A percentile compares a stretch with the other conserved stretches of the same genome.
Evolutionary conservation across 2,797 vertebrate species (phyloP).

Genomic region (Macroramphosus scolopax): DNA sequence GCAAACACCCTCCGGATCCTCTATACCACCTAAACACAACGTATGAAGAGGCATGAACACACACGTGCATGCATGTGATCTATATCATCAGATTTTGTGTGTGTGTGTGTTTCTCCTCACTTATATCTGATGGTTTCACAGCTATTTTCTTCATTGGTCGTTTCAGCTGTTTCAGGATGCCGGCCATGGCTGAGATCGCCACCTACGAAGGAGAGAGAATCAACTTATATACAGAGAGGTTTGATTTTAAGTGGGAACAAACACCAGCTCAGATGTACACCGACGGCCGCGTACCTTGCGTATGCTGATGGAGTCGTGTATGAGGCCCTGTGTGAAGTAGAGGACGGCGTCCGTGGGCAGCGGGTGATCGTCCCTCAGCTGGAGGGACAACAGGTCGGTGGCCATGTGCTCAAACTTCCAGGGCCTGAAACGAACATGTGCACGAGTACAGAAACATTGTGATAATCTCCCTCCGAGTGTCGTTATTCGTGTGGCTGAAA

Average conservation of each 20-base stretch:
- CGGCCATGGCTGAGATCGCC: slow-evolving; percentile 90
- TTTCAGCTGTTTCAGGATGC: slow-evolving; percentile 93
- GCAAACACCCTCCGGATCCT: slow-evolving; percentile 73
- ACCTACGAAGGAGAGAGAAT: slow-evolving; percentile 73
- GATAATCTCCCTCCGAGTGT: too few relatives aligned
- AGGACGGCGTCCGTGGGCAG: slow-evolving; percentile 86
- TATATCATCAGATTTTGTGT: neutral
- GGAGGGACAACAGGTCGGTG: slow-evolving; percentile 88
- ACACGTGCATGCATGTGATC: too few relatives aligned
- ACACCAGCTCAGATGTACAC: too few relatives aligned
- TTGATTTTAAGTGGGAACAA: too few relatives aligned
- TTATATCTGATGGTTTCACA: slow-evolving; percentile 86
- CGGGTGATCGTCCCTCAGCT: slow-evolving; percentile 90
- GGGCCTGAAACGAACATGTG: slow-evolving; percentile 74
- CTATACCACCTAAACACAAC: slow-evolving; percentile 76
- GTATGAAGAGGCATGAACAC: too few relatives aligned
- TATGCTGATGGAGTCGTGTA: slow-evolving; percentile 92
- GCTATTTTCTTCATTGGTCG: slow-evolving; percentile 85
- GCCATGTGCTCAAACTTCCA: slow-evolving; percentile 99
- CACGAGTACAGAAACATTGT: neutral
- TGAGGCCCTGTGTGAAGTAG: slow-evolving; percentile 91
- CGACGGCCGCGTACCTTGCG: slow-evolving; percentile 83
- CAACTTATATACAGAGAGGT: too few relatives aligned
- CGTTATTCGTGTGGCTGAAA: neutral
- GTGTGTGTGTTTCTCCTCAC: slow-evolving; percentile 73